Evolutionary conservation across 2,113 vertebrate genomes (phyloP), one percentile per base, ranked within the genome.

Genomic region (Muscicapa adusta): DNA sequence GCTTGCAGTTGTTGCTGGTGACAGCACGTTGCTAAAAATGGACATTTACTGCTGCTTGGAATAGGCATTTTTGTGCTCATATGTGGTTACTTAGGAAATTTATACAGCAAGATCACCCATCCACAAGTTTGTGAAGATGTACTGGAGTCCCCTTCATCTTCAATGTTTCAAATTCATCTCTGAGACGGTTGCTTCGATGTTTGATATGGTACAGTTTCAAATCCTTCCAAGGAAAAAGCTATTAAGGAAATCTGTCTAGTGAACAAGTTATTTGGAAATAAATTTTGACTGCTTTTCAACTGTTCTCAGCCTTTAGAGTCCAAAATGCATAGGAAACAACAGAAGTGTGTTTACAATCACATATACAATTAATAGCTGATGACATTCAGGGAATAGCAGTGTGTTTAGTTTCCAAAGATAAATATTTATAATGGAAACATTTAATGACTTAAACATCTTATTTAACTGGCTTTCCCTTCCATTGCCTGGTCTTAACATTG

Each of bases 281-380:
- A 81, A 84, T 74, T 96, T 84, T 93, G 86, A 89, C 83, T 96
- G 66, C 71, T 91, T 96, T 94, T 94, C 74, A 82, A 68, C 85
- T 34, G 53, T 63, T 89, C 48, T 50, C n/a, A 71, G 73, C 45
- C 26, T 81, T 93, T 74, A 68, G 72, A 92, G 40, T 34, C 29
- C 54, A 36, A 91, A 94, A 95, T 48, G 14, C 50, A 61, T 45
- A 2, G 3, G 58, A 85, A 91, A 79, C 13, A 88, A 42, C 31
- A 68, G 70, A 95, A 94, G 5, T 47, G 24, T 92, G 45, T 89
- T 96, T 93, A 63, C 58, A 68, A 8, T 75, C 80, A 45, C n/a
- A 85, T 56, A 78, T 75, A 53, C 42, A 87, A 92, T 89, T 94
- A 95, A 95, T 92, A 91, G 76, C 53, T 85, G 80, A 62, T 82